Conservation (phyloP, 2,797 vertebrate genomes). For the Melanotaenia trifasciata region DNA sequence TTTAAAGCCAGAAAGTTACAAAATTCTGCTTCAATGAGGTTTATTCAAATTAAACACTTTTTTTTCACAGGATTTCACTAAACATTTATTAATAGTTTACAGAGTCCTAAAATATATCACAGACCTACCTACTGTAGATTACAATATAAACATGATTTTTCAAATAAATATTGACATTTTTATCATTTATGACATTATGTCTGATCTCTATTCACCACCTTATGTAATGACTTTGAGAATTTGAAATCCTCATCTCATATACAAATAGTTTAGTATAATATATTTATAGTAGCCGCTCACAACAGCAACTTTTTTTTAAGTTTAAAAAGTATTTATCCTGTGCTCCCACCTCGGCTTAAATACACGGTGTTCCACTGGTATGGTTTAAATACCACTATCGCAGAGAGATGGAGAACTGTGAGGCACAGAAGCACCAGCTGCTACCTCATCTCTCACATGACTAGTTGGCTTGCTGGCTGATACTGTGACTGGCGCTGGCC, state of each 20-base stretch:
- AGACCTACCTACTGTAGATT: background rate
- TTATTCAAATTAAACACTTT: too few species aligned
- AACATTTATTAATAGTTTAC: background rate
- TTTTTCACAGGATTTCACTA: too few species aligned
- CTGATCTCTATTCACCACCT: background rate
- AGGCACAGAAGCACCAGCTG: slow-evolving; percentile 38
- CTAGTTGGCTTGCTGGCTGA: slow-evolving; percentile 44
- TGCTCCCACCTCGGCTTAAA: slow-evolving; percentile 28
- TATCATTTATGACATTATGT: background rate
- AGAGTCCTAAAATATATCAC: background rate
- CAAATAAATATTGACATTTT: background rate
- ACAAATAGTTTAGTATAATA: slow-evolving; percentile 6
- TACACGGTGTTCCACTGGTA: slow-evolving; percentile 14
- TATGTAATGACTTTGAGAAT: slow-evolving; percentile 2
- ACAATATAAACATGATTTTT: background rate
- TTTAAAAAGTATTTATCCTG: slow-evolving; percentile 32
- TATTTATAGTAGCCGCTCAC: slow-evolving; percentile 48
- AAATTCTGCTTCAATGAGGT: too few species aligned
- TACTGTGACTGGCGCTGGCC: slow-evolving; percentile 47
- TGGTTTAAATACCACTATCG: slow-evolving; percentile 43
- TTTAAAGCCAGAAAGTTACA: too few species aligned
- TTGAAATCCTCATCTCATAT: slow-evolving; percentile 8
- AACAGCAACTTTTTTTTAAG: slow-evolving; percentile 44
- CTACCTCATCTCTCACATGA: slow-evolving; percentile 55
- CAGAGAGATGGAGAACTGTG: slow-evolving; percentile 21